A percentile compares a stretch with the other conserved stretches of the same genome.
Evolutionary conservation across 2,888 invertebrate genomes (phyloP).

Genomic region (Disparrhopalites patrizii): DNA sequence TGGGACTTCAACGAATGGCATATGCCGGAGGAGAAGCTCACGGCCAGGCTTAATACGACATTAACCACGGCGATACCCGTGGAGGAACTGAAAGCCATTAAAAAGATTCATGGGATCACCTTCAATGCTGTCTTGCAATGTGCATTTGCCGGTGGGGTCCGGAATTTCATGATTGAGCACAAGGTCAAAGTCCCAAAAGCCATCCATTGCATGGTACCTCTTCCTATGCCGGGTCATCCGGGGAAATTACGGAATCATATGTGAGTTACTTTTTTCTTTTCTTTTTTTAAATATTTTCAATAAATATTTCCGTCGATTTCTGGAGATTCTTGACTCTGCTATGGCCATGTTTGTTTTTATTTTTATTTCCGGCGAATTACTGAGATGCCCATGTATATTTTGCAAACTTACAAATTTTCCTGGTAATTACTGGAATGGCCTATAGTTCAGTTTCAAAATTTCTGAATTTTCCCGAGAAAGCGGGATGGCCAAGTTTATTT

Average conservation of each 20-base stretch:
- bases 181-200: slow-evolving; percentile 22
- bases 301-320: too few relatives aligned
- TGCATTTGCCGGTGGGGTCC: slow-evolving; percentile 27
- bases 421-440: too few relatives aligned
- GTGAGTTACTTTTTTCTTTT: slow-evolving; percentile 13
- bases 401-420: too few relatives aligned
- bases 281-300: background rate
- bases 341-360: too few relatives aligned
- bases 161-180: slow-evolving; percentile 30
- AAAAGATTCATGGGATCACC: slow-evolving; percentile 15
- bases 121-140: slow-evolving; percentile 26
- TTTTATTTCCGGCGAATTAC: too few relatives aligned
- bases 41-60: slow-evolving; percentile 17
- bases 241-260: slow-evolving; percentile 32
- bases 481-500: too few relatives aligned
- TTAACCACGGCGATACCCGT: slow-evolving; percentile 12
- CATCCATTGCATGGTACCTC: slow-evolving; percentile 28
- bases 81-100: slow-evolving; percentile 28
- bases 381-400: too few relatives aligned
- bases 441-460: too few relatives aligned
- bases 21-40: slow-evolving; percentile 16
- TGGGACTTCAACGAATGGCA: slow-evolving; percentile 33
- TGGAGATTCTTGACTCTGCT: too few relatives aligned
- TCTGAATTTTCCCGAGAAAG: too few relatives aligned
- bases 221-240: slow-evolving; percentile 29